phyloP scores from a whole-genome alignment of 2,113 vertebrate species.

The Amphiprion ocellaris region DNA sequence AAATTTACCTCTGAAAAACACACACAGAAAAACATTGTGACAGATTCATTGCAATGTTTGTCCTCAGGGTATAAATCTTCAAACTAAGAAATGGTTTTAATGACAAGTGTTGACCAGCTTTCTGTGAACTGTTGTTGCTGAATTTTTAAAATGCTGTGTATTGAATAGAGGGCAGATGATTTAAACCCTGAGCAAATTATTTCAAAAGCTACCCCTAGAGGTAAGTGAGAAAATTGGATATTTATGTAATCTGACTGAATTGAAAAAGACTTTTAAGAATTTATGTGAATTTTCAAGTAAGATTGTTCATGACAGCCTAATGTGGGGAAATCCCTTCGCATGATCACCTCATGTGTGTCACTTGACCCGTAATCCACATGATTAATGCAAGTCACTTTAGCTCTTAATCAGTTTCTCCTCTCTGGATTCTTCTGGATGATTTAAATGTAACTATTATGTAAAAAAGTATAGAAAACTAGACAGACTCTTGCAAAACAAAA shows the following conservation, averaged over 20 bases:
- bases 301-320: slow-evolving; percentile 4
- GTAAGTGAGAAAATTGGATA: neutral
- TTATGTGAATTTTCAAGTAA: slow-evolving; percentile 9
- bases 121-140: neutral
- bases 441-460: neutral
- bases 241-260: neutral
- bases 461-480: neutral
- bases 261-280: neutral
- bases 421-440: neutral
- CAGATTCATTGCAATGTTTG: neutral
- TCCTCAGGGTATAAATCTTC: neutral
- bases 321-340: neutral
- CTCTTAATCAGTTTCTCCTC: neutral
- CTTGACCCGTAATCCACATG: neutral
- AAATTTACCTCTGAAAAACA: neutral
- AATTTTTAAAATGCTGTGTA: neutral
- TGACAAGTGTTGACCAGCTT: neutral
- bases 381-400: neutral
- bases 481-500: neutral
- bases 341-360: neutral
- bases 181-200: neutral
- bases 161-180: neutral
- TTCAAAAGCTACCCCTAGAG: neutral
- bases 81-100: neutral
- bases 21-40: neutral